Conservation (phyloP, 2,888 invertebrate genomes). For the Pinctada fucata region DNA sequence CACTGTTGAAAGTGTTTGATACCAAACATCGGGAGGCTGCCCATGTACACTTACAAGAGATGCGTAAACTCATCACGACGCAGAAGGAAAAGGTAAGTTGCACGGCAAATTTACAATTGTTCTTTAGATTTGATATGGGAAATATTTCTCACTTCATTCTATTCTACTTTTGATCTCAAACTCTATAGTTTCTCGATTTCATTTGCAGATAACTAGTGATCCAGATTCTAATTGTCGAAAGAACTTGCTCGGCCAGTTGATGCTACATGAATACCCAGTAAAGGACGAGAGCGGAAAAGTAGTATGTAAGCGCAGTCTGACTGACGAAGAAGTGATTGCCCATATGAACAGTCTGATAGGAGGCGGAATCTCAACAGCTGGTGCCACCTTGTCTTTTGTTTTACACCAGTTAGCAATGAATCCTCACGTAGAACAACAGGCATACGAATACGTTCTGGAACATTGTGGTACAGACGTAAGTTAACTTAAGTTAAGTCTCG, state of each 20-base stretch:
- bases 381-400: slow-evolving; percentile 38
- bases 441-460: slow-evolving; percentile 28
- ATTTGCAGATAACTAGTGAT: not conserved
- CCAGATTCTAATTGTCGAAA: not conserved
- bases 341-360: slow-evolving; percentile 42
- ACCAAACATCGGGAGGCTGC: slow-evolving; percentile 43
- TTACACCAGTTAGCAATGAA: slow-evolving; percentile 42
- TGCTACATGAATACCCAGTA: slow-evolving; percentile 31
- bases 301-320: slow-evolving; percentile 36
- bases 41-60: slow-evolving; percentile 33
- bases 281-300: slow-evolving; percentile 47
- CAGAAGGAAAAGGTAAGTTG: slow-evolving; percentile 23
- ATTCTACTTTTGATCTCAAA: too few relatives aligned
- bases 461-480: slow-evolving; percentile 32
- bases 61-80: slow-evolving; percentile 26
- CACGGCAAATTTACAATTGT: not conserved
- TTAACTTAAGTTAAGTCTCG: not conserved
- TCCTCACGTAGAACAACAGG: slow-evolving; percentile 37
- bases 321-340: slow-evolving; percentile 48
- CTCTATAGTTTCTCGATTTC: too few relatives aligned
- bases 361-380: slow-evolving; percentile 40
- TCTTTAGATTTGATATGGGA: not conserved
- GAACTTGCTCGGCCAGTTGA: slow-evolving; percentile 44
- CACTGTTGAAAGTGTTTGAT: slow-evolving; percentile 50
- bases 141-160: not conserved